Percentiles rank a stretch among this genome's conserved stretches.
These are phyloP conservation scores for Hystrix cristata DNA, from an alignment of 2,113 vertebrate species.

Conservation along the genomic window DNA sequence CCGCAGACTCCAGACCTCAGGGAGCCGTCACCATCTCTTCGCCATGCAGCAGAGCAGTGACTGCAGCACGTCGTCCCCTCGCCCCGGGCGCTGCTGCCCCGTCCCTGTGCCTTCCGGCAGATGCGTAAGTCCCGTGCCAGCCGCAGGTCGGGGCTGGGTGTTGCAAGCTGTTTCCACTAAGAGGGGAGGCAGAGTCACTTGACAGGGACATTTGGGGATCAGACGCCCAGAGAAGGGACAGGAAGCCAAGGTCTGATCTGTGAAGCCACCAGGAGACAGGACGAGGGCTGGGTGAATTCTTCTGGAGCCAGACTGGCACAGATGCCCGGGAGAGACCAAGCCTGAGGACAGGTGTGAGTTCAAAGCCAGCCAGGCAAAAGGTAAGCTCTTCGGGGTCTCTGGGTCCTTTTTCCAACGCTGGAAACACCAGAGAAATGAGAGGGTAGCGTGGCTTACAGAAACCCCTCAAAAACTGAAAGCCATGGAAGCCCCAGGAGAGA, in stretches of 20 bases:
- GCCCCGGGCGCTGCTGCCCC: neutral
- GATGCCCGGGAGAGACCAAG: neutral
- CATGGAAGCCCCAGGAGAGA: neutral
- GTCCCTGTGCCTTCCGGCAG: neutral
- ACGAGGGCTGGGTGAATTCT: conserved; percentile 3
- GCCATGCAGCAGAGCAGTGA: neutral
- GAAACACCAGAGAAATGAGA: neutral
- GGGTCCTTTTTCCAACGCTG: neutral
- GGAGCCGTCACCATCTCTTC: neutral
- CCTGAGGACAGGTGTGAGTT: neutral
- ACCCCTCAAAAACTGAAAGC: neutral
- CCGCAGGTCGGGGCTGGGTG: neutral
- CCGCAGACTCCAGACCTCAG: neutral
- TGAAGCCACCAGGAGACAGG: neutral
- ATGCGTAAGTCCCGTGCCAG: neutral
- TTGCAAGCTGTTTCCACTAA: neutral
- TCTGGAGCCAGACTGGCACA: neutral
- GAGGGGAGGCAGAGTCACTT: conserved; percentile 21
- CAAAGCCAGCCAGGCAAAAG: conserved; percentile 5
- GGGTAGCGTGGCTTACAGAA: neutral
- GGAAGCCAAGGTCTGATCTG: conserved; percentile 30
- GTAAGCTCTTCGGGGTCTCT: neutral
- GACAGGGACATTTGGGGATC: neutral
- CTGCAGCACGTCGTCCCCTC: neutral
- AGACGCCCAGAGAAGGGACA: conserved; percentile 7